Conservation (phyloP, 2,888 invertebrate species). For the Gymnosoma rotundatum region DNA sequence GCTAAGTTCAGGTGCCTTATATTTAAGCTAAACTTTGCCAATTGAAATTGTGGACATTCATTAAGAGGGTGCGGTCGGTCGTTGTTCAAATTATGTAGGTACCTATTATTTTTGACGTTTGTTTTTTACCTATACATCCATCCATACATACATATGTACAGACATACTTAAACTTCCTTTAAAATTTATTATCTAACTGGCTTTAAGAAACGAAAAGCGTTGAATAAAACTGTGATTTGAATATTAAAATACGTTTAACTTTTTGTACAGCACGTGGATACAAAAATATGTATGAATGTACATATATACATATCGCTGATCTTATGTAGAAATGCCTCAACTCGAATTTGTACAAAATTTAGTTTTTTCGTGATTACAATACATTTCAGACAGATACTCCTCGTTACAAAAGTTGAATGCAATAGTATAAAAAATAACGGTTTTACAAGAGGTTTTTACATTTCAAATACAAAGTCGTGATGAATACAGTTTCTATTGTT, state of each 20-base stretch:
- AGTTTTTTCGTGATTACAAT: too few species aligned
- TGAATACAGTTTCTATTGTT: too few species aligned
- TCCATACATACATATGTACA: background rate
- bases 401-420: too few species aligned
- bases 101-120: conserved; percentile 1
- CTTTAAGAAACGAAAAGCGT: background rate
- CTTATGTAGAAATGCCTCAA: too few species aligned
- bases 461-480: too few species aligned
- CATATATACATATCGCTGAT: too few species aligned
- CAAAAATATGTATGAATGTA: background rate
- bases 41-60: conserved; percentile 42
- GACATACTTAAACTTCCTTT: background rate
- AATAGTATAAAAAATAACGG: too few species aligned
- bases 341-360: too few species aligned
- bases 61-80: conserved; percentile 64
- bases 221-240: conserved; percentile 39
- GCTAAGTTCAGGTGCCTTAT: too few species aligned
- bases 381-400: too few species aligned
- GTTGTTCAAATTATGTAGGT: conserved; percentile 37
- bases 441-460: too few species aligned
- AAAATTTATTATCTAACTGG: conserved; percentile 11
- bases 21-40: conserved; percentile 18
- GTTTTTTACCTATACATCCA: background rate
- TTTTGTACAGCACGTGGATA: conserved; percentile 40
- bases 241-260: conserved; percentile 10